Evolutionary conservation across 1,140 invertebrate species (phyloP).

Genomic region (Rhagoletis pomonella): DNA sequence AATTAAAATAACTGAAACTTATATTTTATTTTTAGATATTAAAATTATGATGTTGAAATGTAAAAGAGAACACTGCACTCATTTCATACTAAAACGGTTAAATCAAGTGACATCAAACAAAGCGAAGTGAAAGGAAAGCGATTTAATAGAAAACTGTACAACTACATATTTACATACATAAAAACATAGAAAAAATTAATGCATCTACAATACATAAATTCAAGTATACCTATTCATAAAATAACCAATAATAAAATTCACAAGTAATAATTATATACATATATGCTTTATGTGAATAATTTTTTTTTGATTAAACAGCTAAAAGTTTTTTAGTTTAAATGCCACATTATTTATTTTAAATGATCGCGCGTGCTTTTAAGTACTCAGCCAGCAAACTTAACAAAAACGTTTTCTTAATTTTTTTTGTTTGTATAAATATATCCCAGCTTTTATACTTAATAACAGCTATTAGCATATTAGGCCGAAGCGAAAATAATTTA

Average conservation of each 20-base stretch:
- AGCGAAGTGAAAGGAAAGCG: not conserved
- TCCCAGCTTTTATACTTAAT: too few relatives aligned
- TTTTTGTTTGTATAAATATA: not conserved
- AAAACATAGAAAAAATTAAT: not conserved
- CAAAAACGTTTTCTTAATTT: not conserved
- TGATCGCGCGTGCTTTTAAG: too few relatives aligned
- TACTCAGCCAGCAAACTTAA: not conserved
- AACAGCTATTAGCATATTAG: too few relatives aligned
- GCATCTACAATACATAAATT: not conserved
- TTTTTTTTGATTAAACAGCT: too few relatives aligned
- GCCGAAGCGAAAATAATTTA: too few relatives aligned
- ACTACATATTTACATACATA: not conserved
- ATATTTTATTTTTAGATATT: slow-evolving; percentile 53
- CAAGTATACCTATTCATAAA: not conserved
- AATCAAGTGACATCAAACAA: slow-evolving; percentile 43
- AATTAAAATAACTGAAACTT: slow-evolving; percentile 48
- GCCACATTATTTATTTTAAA: too few relatives aligned
- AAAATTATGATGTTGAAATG: slow-evolving; percentile 40
- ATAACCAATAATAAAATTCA: too few relatives aligned
- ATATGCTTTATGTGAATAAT: too few relatives aligned
- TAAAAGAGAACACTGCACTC: slow-evolving; percentile 49
- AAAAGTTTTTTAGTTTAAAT: too few relatives aligned
- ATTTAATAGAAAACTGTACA: not conserved
- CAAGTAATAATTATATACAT: too few relatives aligned
- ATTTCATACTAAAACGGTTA: slow-evolving; percentile 39